phyloP scores from a whole-genome alignment of 2,888 invertebrate genomes.

The Lordiphosa andalusiaca region DNA sequence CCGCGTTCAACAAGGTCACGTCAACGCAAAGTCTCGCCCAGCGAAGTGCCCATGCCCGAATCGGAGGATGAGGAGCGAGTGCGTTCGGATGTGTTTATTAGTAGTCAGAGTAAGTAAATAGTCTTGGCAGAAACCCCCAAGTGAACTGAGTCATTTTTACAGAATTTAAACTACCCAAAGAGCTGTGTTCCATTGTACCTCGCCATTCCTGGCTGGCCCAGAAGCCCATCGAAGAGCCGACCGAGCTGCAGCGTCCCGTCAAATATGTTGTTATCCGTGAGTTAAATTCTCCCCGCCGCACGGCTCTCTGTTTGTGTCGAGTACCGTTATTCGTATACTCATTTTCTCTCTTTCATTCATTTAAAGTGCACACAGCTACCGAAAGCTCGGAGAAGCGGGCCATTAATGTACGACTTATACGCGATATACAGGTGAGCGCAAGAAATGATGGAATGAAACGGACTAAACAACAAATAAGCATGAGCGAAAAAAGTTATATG shows the following conservation, averaged over 20 bases:
- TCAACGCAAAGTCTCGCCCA: not conserved
- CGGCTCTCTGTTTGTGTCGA: no score
- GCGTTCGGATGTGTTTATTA: constrained; percentile 63
- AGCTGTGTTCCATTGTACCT: constrained; percentile 71
- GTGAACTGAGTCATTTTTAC: not conserved
- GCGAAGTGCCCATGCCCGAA: constrained; percentile 7
- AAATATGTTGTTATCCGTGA: constrained; percentile 82
- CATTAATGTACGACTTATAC: constrained; percentile 80
- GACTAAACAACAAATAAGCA: not conserved
- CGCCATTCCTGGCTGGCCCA: constrained; percentile 81
- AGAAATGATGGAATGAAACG: no score
- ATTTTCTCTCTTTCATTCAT: not conserved
- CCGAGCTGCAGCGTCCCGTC: constrained; percentile 77
- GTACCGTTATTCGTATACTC: constrained; percentile 15
- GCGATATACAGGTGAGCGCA: constrained; percentile 80
- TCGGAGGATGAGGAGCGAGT: constrained; percentile 64
- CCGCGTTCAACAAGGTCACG: constrained; percentile 14
- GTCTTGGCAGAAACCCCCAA: no score
- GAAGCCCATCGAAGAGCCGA: constrained; percentile 77
- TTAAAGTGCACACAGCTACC: constrained; percentile 81
- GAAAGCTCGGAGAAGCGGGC: constrained; percentile 80
- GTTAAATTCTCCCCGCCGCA: no score
- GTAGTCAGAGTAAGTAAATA: constrained; percentile 58
- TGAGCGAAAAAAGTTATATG: no score
- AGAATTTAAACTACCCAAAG: constrained; percentile 71